These are phyloP conservation scores for Bufo bufo DNA, from an alignment of 2,113 vertebrate species.

Conservation along the genomic window DNA sequence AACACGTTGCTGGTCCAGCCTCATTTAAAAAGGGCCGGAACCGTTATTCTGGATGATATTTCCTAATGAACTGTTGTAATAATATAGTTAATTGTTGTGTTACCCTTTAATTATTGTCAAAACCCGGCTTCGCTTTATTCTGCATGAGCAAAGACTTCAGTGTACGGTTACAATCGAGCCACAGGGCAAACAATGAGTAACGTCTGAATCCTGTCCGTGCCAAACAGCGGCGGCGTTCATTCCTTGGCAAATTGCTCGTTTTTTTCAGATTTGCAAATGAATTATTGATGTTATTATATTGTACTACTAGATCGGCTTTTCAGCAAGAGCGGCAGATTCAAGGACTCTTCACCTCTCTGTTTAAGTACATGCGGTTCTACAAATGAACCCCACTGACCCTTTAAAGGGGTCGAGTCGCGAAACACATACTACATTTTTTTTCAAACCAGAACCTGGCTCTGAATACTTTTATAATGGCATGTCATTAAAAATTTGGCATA, in stretches of 20 bases:
- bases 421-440: too few species aligned
- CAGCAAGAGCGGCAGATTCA: too few species aligned
- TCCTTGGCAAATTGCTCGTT: constrained; percentile 7
- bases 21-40: too few species aligned
- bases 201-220: not conserved
- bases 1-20: too few species aligned
- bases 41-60: not conserved
- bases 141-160: constrained; percentile 8
- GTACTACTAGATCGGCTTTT: not conserved
- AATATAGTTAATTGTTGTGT: not conserved
- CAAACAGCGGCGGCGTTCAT: constrained; percentile 15
- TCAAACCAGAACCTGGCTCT: too few species aligned
- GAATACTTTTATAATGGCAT: too few species aligned
- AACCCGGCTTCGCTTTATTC: not conserved
- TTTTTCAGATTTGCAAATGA: constrained; percentile 18
- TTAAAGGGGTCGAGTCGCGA: too few species aligned
- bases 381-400: too few species aligned
- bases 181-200: constrained; percentile 12
- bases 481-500: too few species aligned
- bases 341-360: too few species aligned
- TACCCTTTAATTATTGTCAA: constrained; percentile 24
- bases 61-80: not conserved
- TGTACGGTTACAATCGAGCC: constrained; percentile 29
- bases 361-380: too few species aligned
- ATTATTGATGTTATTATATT: constrained; percentile 22